Conservation (phyloP, 2,113 vertebrate genomes). For the Eclectus roratus region DNA sequence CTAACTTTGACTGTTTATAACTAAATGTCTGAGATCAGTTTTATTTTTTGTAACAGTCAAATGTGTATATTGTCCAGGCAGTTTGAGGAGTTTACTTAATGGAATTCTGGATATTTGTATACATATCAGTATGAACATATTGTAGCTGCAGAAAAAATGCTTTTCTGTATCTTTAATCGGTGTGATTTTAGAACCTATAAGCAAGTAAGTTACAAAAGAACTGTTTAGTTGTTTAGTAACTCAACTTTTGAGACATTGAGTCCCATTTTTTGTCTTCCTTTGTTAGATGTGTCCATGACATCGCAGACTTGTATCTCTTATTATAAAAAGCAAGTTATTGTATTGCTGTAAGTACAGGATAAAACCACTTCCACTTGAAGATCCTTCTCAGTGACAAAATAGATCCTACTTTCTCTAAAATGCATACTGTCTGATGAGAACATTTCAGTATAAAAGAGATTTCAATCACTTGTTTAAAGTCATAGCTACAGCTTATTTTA, state of each 20-base stretch:
- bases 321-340: not conserved
- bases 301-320: not conserved
- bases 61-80: not conserved
- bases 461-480: not conserved
- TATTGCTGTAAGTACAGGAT: not conserved
- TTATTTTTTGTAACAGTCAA: not conserved
- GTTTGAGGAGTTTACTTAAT: not conserved
- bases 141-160: accelerated
- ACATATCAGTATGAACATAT: not conserved
- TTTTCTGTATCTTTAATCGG: not conserved
- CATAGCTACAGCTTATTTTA: not conserved
- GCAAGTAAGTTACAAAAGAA: not conserved
- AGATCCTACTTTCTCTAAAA: not conserved
- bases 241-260: accelerated
- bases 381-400: not conserved
- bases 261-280: not conserved
- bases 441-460: not conserved
- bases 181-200: not conserved
- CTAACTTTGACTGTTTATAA: not conserved
- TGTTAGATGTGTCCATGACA: not conserved
- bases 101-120: not conserved
- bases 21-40: not conserved
- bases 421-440: not conserved
- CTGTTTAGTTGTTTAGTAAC: not conserved
- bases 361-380: not conserved